Evolutionary conservation across 1,140 invertebrate species (phyloP).

Genomic region (Sesamia nonagrioides): DNA sequence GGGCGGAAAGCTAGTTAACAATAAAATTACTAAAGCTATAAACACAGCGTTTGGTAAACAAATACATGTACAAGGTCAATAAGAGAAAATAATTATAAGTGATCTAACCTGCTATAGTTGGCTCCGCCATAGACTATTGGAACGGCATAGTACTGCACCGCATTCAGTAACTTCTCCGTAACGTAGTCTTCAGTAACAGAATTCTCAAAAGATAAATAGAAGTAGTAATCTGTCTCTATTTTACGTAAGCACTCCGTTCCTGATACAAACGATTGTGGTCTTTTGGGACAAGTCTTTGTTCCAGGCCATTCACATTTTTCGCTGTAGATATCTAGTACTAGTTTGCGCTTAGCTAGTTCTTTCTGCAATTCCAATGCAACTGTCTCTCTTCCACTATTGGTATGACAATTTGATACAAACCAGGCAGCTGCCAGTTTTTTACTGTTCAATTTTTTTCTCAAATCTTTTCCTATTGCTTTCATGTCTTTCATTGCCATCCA

Average conservation of each 20-base stretch:
- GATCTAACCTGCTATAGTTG: slow-evolving; percentile 39
- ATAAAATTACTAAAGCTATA: too few species aligned
- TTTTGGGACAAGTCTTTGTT: not conserved
- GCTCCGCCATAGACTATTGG: slow-evolving; percentile 44
- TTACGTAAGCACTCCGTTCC: slow-evolving; percentile 29
- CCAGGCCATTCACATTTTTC: not conserved
- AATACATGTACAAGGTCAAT: too few species aligned
- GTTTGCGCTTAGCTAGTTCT: slow-evolving; percentile 26
- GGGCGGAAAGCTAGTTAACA: too few species aligned
- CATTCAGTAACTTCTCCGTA: slow-evolving; percentile 38
- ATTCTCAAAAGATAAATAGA: slow-evolving; percentile 54
- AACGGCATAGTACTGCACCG: slow-evolving; percentile 31
- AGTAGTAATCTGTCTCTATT: slow-evolving; percentile 53
- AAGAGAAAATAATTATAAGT: too few species aligned
- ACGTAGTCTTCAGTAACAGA: slow-evolving; percentile 42
- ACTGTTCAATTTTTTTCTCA: slow-evolving; percentile 56
- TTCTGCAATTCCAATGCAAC: slow-evolving; percentile 35
- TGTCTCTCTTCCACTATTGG: slow-evolving; percentile 38
- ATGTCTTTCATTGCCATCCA: slow-evolving; percentile 61
- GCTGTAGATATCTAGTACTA: slow-evolving; percentile 50
- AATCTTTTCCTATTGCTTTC: slow-evolving; percentile 54
- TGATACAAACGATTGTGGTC: not conserved
- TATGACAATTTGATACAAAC: slow-evolving; percentile 55
- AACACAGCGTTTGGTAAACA: too few species aligned
- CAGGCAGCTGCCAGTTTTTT: slow-evolving; percentile 54